Base-by-base conservation (phyloP, 2,888 invertebrate genomes). In the Macaria liturata region DNA sequence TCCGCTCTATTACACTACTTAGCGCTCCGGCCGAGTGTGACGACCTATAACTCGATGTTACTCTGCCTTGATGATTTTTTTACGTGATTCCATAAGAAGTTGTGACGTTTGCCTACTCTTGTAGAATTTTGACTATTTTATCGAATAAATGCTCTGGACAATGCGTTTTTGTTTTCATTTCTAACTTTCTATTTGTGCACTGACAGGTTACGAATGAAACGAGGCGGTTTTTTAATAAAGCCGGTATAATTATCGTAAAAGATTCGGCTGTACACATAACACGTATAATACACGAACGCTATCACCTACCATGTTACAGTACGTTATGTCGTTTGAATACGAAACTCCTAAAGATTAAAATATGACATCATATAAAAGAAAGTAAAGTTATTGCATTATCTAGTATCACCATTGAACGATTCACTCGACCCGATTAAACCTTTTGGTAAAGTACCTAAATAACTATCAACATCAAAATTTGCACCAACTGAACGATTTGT, bases 101-200 rank as follows among this genome's bases (percentile, higher is more conserved):
- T 90, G 90, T 91, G 91, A 91, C 88, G 89, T 90, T 90, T 89
- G 90, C 90, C 87, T 91, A 90, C 83, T 89, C 87, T 86, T 91
- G 90, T 91, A 91, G 91, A 84, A 88, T 90, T 90, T 91, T 88
- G 90, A 90, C 86, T 86, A 88, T 86, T 91, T 91, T 90, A 90
- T 82, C 83, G 83, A 90, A 90, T 91, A 91, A 91, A 91, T 86
- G 84, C 87, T 88, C 84, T 90, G 86, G 84, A 88, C 83, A 78
- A 81, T 57, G 4, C 9, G 42, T 51, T 56, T 57, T 66, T 46
- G 59, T 64, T 66, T 66, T 57, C 50, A 58, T 62, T 64, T 8
- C 32, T 39, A 46, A 51, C 46, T 48, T 47, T 57, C 49, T 45
- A 46, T 44, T 57, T n/a, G 42, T 42, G 9, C 44, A 44, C 30